Evolutionary conservation across 2,888 invertebrate species (phyloP), one percentile per base, ranked within the genome.

Genomic region (Habroteleia sp.): DNA sequence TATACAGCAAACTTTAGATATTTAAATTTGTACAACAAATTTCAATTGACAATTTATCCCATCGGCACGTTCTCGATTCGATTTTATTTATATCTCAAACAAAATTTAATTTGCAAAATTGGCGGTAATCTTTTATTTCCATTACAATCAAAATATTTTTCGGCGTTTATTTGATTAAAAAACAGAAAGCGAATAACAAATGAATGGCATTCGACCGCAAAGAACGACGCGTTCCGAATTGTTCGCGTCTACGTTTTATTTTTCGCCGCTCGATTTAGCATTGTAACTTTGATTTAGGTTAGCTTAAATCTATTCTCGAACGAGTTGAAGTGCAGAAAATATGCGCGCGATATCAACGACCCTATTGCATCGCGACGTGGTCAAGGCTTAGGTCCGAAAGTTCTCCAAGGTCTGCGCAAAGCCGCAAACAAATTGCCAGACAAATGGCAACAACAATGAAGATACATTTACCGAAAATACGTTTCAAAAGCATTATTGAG

Each of bases 331-430:
- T 35, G 35, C 42, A 50, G 48, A 42, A 58, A 60, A 60, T 60
- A 69, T 44, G 41, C 50, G 41, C 23, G 14, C 37, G 39, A 60
- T 60, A 72, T 65, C 72, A 63, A 65, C 44, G 72, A 72, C 72
- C 72, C 39, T 48, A 54, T 58, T 44, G 72, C 63, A 56, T 35
- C 31, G 44, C 5, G 1, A 35, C 42, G 52, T 48, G 73, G 73
- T 73, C 73, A 73, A 73, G 72, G 54, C 62, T 63, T 17, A 27
- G 7, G 14, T 27, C n/a, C 25, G 13, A 39, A 41, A 33, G 54
- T 52, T 60, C 25, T 14, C 25, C 54, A 60, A 71, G 62, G 69
- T 71, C 62, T 33, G 10, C 14, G 10, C 2, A 14, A 31, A 58
- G 20, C 25, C 42, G 37, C 37, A 35, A 37, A 44, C 35, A 44